Conservation (phyloP, 1,140 invertebrate genomes). For the Druon quercuslanigerum region DNA sequence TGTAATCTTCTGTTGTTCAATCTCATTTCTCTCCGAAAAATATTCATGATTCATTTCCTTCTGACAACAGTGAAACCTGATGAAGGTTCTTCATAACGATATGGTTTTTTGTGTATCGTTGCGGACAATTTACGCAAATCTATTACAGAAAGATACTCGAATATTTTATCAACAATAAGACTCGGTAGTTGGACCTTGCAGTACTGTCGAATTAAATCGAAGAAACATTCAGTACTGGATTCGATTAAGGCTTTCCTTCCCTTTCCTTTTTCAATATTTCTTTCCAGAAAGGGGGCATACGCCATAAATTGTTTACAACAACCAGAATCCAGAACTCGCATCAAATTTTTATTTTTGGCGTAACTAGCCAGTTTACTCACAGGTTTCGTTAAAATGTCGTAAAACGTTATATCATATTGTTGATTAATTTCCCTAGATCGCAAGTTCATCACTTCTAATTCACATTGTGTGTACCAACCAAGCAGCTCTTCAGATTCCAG, state of each 20-base stretch:
- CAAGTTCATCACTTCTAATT: not conserved
- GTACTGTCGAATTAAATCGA: not conserved
- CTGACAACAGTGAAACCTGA: too few species aligned
- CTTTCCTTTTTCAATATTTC: not conserved
- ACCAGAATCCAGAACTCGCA: not conserved
- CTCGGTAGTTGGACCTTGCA: not conserved
- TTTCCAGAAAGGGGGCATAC: not conserved
- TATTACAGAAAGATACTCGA: not conserved
- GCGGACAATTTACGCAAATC: not conserved
- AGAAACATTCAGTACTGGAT: not conserved
- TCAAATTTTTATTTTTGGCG: not conserved
- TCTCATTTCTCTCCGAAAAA: too few species aligned
- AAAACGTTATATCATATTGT: not conserved
- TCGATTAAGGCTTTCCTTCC: not conserved
- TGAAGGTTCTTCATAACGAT: too few species aligned
- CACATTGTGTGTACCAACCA: not conserved
- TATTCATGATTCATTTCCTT: too few species aligned
- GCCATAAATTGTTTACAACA: not conserved
- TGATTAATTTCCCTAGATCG: not conserved
- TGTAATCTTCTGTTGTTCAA: too few species aligned
- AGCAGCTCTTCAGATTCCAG: not conserved
- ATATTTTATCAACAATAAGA: not conserved
- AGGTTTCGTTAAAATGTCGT: slow-evolving; percentile 1
- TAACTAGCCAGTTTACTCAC: not conserved
- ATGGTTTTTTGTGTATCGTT: not conserved